phyloP scores from a whole-genome alignment of 53 echinoderm and acorn worm species.

The Echinarachnius parma region DNA sequence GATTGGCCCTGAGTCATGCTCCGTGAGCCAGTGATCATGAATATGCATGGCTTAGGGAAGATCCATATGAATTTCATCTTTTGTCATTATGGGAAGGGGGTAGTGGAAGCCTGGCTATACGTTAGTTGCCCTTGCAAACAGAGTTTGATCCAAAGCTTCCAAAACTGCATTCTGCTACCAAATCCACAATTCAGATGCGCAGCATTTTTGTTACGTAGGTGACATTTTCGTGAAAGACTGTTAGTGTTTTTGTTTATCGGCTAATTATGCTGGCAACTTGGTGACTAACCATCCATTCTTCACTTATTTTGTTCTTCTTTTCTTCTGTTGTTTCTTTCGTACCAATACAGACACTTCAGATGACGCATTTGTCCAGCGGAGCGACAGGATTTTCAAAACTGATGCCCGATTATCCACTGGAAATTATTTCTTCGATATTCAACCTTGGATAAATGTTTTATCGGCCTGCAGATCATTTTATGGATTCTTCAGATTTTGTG shows the following conservation, averaged over 20 bases:
- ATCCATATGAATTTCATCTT: constrained; percentile 26
- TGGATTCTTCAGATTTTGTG: too few relatives aligned
- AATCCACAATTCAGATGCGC: constrained; percentile 8
- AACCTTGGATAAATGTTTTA: too few relatives aligned
- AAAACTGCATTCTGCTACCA: constrained; percentile 1
- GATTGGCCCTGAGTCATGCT: constrained; percentile 43
- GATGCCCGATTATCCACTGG: too few relatives aligned
- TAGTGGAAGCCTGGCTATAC: too few relatives aligned
- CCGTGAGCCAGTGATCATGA: constrained; percentile 25
- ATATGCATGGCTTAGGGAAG: constrained; percentile 22
- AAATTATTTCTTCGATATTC: too few relatives aligned
- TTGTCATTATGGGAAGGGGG: constrained; percentile 30
- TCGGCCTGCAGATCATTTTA: too few relatives aligned
- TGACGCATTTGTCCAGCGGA: background rate
- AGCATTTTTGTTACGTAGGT: constrained; percentile 10
- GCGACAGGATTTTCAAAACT: too few relatives aligned
- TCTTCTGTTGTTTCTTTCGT: constrained; percentile 7
- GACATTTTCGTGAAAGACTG: constrained; percentile 21
- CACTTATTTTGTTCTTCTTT: too few relatives aligned
- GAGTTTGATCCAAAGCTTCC: constrained; percentile 8
- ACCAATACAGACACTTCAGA: constrained; percentile 8
- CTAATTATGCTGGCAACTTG: constrained; percentile 39
- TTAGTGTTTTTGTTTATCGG: constrained; percentile 39
- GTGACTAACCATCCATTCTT: constrained; percentile 40
- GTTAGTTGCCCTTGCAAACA: constrained; percentile 18